These are phyloP conservation scores for Spinus pinus DNA, from an alignment of 2,797 vertebrate species.

Conservation along the genomic window DNA sequence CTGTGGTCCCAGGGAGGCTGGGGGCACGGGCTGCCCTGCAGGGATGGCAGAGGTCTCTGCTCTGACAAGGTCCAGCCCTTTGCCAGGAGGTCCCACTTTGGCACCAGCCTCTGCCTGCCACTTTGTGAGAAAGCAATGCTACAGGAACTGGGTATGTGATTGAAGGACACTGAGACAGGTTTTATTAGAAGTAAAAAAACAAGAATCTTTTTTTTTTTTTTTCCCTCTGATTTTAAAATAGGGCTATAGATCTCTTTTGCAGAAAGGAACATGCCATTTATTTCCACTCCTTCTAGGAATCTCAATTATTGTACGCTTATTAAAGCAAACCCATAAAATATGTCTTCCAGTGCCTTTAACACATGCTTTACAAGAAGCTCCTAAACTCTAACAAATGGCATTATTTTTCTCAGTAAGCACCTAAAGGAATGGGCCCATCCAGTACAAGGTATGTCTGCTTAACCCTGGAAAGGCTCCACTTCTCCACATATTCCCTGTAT, in stretches of 20 bases:
- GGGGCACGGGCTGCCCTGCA: rapidly evolving
- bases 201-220: not conserved
- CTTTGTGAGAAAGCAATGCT: not conserved
- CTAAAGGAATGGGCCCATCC: not conserved
- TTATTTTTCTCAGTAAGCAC: constrained; percentile 22
- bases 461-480: not conserved
- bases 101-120: not conserved
- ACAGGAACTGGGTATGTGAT: not conserved
- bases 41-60: not conserved
- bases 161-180: not conserved
- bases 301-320: constrained; percentile 69
- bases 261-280: constrained; percentile 48
- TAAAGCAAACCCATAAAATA: constrained; percentile 70
- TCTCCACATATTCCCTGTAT: not conserved
- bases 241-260: constrained; percentile 39
- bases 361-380: constrained; percentile 31
- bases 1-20: not conserved
- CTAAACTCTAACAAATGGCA: constrained; percentile 43
- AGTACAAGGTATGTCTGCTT: not conserved
- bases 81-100: rapidly evolving
- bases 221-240: not conserved
- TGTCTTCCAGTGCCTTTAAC: constrained; percentile 28
- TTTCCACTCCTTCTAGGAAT: constrained; percentile 69
- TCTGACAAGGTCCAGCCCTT: not conserved
- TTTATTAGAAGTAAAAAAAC: not conserved